Conservation (phyloP, 2,113 vertebrate species). For the Protobothrops mucrosquamatus region DNA sequence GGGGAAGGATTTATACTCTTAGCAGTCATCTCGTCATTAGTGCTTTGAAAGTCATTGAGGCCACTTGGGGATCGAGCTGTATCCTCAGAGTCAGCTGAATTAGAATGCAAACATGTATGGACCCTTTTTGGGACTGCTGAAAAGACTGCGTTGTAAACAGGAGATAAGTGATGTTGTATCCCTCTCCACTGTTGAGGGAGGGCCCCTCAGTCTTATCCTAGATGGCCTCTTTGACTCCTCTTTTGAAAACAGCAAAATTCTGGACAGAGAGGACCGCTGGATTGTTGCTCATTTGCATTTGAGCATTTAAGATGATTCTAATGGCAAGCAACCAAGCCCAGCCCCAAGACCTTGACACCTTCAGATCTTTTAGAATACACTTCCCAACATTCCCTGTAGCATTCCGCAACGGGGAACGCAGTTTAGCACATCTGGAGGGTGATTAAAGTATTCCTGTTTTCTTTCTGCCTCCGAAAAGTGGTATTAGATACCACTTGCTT, state of each 20-base stretch:
- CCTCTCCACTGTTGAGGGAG: not conserved
- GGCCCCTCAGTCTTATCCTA: not conserved
- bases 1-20: not conserved
- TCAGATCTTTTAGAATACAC: too few species aligned
- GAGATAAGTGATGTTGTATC: not conserved
- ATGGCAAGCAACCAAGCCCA: not conserved
- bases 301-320: not conserved
- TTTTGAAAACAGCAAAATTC: not conserved
- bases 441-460: not conserved
- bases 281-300: not conserved
- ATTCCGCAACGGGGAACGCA: not conserved
- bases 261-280: not conserved
- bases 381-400: not conserved
- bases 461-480: not conserved
- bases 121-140: not conserved
- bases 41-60: not conserved
- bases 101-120: not conserved
- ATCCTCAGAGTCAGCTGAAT: not conserved
- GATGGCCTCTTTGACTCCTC: not conserved
- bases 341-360: not conserved
- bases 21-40: not conserved
- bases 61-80: not conserved
- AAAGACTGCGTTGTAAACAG: not conserved
- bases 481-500: not conserved
- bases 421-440: not conserved